Conservation (phyloP, 2,888 invertebrate species). For the Apantesis nais region DNA sequence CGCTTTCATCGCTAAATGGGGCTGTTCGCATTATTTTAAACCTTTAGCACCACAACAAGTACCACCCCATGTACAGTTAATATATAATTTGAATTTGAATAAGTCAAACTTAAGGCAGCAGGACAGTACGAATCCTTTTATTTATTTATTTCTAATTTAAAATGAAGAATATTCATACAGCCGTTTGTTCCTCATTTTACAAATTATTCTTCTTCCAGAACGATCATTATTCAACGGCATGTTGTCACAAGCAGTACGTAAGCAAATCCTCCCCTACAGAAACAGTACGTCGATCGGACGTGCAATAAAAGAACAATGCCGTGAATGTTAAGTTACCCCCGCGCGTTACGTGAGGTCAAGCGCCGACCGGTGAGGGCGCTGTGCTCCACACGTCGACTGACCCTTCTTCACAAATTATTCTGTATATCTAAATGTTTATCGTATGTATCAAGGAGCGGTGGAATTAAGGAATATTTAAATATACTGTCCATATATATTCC, state of each 20-base stretch:
- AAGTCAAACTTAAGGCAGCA: no score
- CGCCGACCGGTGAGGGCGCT: slow-evolving; percentile 37
- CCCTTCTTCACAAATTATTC: slow-evolving; percentile 6
- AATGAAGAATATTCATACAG: no score
- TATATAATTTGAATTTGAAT: no score
- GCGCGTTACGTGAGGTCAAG: slow-evolving; percentile 45
- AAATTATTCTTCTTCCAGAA: neutral
- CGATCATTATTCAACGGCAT: neutral
- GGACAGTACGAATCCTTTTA: no score
- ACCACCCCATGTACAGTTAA: no score
- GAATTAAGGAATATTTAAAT: neutral
- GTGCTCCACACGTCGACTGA: slow-evolving; percentile 30
- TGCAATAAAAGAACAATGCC: slow-evolving; percentile 64
- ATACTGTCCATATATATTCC: neutral
- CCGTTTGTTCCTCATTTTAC: neutral
- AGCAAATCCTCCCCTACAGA: slow-evolving; percentile 38
- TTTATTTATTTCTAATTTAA: no score
- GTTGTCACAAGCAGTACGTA: slow-evolving; percentile 30
- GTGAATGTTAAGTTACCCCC: slow-evolving; percentile 68
- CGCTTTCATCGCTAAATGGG: no score
- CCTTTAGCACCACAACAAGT: no score
- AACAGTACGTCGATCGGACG: slow-evolving; percentile 56
- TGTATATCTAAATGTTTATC: neutral
- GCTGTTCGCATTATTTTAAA: no score
- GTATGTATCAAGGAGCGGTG: neutral